These are phyloP conservation scores for Bovichtus variegatus DNA, from an alignment of 2,797 vertebrate species.

Conservation along the genomic window DNA sequence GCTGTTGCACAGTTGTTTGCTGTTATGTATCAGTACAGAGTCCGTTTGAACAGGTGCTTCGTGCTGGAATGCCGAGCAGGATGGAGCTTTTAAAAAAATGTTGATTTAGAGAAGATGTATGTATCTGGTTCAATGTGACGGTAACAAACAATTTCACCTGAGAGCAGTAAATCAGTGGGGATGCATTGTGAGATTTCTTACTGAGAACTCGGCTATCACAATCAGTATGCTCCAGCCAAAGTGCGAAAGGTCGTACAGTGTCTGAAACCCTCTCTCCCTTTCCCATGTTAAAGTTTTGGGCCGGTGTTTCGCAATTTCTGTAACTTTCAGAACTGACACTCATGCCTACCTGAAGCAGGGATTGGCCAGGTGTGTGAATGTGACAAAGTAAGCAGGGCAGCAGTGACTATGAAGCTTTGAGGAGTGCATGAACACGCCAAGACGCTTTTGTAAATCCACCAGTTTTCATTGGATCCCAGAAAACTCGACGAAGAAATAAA, in stretches of 20 bases:
- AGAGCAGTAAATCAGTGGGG: background rate
- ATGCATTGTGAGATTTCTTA: slow-evolving; percentile 3
- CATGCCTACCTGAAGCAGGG: background rate
- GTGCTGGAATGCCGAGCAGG: slow-evolving; percentile 32
- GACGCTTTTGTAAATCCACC: slow-evolving; percentile 1
- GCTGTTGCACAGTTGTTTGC: slow-evolving; percentile 60
- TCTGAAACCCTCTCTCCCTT: background rate
- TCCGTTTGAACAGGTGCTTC: slow-evolving; percentile 51
- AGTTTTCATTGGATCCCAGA: background rate
- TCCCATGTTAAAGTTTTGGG: background rate
- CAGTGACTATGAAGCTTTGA: background rate
- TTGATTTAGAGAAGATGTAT: slow-evolving; percentile 19
- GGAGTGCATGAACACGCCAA: background rate
- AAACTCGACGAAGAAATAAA: background rate
- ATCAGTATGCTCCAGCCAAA: background rate
- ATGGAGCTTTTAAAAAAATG: slow-evolving; percentile 31
- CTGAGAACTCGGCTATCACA: background rate
- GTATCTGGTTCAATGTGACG: background rate
- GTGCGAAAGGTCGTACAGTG: background rate
- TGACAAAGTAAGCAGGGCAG: background rate
- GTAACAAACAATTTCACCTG: background rate
- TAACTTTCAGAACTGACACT: background rate
- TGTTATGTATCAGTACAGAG: slow-evolving; percentile 52
- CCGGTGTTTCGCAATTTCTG: background rate
- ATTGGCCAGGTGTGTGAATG: background rate